Base-by-base conservation (phyloP, 2,888 invertebrate species). In the Ophioninae sp. region DNA sequence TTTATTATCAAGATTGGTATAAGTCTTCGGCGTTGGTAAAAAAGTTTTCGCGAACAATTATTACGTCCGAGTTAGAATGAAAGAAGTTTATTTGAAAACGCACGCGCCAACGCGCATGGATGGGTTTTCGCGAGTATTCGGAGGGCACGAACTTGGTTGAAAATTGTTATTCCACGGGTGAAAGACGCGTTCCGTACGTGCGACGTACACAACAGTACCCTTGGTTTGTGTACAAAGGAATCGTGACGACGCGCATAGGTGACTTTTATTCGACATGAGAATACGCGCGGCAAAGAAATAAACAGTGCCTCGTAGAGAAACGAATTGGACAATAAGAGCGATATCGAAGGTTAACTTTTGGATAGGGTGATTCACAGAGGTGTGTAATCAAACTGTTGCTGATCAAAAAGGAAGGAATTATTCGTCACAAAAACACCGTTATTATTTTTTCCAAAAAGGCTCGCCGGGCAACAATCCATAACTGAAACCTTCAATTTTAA, bases 111-210 rank as follows among this genome's bases (percentile, higher is more conserved):
- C 30, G 30, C 30, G 1, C 30, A 30, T 30, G 30, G 30, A 30
- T 30, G 30, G 30, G 30, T 30, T 30, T 30, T 6, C 6, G 37
- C n/a, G 56, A 21, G 30, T 17, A 57, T 8, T 3, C 7, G 23
- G 10, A 13, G 80, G 76, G 57, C 67, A 59, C 56, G 56, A 68
- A 41, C 68, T 64, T 75, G 50, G 50, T n/a, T 17, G 7, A 69
- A 30, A 68, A 82, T 82, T 78, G 57, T 67, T 82, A 82, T 82
- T 78, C 81, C 56, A 62, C 20, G 72, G 72, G 67, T 68, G 59
- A 62, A 23, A 41, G 13, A 50, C 50, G 6, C 13, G 50, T 50
- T 57, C n/a, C 67, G 50, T 61, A 83, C 88, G 89, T 89, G 89
- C 89, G 90, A 90, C 70, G 44, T 81, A 81, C 57, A 6, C 23